These are phyloP conservation scores for Syrmaticus mikado DNA, from an alignment of 2,113 vertebrate genomes.

Conservation along the genomic window DNA sequence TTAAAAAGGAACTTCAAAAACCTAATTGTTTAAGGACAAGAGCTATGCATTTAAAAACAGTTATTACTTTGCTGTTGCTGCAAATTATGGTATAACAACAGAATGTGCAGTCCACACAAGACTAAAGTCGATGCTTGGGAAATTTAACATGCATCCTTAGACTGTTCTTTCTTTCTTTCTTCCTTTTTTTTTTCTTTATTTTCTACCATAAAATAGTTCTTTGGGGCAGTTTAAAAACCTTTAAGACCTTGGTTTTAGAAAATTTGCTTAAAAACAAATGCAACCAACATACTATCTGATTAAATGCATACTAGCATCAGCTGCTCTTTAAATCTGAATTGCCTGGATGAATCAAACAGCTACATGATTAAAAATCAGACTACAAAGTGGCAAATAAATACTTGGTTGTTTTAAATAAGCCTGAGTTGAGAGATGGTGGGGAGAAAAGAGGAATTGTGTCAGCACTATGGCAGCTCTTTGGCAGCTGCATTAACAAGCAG, in stretches of 20 bases:
- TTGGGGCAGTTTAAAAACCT: conserved; percentile 23
- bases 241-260: conserved; percentile 62
- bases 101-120: not conserved
- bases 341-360: conserved; percentile 77
- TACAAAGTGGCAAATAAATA: conserved; percentile 79
- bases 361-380: conserved; percentile 79
- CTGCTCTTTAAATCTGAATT: conserved; percentile 77
- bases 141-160: not conserved
- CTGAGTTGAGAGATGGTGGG: conserved; percentile 56
- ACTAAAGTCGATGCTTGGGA: not conserved
- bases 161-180: not conserved
- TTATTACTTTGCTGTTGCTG: not conserved
- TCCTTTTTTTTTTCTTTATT: not conserved
- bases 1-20: not conserved
- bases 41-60: not conserved
- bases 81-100: not conserved
- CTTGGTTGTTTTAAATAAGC: conserved; percentile 80
- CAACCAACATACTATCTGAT: conserved; percentile 64
- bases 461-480: conserved; percentile 69
- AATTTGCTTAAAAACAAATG: conserved; percentile 73
- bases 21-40: not conserved
- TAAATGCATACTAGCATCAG: conserved; percentile 71
- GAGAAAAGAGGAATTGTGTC: conserved; percentile 44
- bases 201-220: not conserved
- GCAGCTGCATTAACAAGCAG: conserved; percentile 71